Evolutionary conservation across 2,797 vertebrate species (phyloP).

Genomic region (Percopsis omiscomaycus): DNA sequence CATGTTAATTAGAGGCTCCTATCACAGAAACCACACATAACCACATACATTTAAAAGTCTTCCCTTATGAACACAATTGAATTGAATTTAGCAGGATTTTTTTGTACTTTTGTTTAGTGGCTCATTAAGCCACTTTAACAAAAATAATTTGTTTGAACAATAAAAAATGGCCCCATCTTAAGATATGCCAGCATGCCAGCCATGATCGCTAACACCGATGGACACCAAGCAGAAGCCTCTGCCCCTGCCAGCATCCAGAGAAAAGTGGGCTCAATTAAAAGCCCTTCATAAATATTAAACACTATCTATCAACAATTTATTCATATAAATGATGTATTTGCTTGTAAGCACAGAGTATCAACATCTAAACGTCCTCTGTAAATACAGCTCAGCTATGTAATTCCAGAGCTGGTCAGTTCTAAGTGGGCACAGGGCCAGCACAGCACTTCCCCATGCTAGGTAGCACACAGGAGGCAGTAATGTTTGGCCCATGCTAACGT

Average conservation of each 20-base stretch:
- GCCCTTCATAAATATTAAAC: conserved; percentile 71
- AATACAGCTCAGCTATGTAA: conserved; percentile 73
- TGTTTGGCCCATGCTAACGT: conserved; percentile 55
- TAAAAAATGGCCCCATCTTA: too few relatives aligned
- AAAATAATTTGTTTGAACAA: too few relatives aligned
- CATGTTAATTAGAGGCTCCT: too few relatives aligned
- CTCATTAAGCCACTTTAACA: too few relatives aligned
- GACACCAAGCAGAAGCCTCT: conserved; percentile 33
- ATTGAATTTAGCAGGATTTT: too few relatives aligned
- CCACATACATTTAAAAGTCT: too few relatives aligned
- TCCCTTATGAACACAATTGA: too few relatives aligned
- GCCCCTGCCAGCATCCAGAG: conserved; percentile 47
- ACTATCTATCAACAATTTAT: conserved; percentile 65
- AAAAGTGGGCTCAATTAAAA: conserved; percentile 70
- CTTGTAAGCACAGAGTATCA: conserved; percentile 66
- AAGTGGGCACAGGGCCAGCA: conserved; percentile 56
- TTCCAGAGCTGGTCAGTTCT: conserved; percentile 61
- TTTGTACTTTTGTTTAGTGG: too few relatives aligned
- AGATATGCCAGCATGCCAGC: conserved; percentile 3
- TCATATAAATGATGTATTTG: conserved; percentile 69
- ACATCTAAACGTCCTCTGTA: conserved; percentile 70
- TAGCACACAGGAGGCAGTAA: conserved; percentile 49
- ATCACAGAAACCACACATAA: too few relatives aligned
- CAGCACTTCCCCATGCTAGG: conserved; percentile 61
- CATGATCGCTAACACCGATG: conserved; percentile 43